These are phyloP conservation scores for Drosophila pseudoobscura DNA, from an alignment of 1,140 invertebrate species.

Conservation along the genomic window DNA sequence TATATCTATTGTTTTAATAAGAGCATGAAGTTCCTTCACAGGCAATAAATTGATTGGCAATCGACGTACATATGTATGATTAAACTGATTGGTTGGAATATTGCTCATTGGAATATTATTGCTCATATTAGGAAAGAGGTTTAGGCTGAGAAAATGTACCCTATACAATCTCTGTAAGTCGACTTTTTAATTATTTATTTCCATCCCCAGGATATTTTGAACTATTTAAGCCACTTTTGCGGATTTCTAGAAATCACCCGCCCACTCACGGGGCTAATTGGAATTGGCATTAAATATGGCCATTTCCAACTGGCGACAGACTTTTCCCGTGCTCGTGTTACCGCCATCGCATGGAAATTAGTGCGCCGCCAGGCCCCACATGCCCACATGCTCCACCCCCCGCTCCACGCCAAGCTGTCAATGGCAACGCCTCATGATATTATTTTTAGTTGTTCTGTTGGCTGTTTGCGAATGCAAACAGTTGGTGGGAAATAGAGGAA, in stretches of 20 bases:
- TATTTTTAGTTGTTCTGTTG: constrained; percentile 54
- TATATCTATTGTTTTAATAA: too few relatives aligned
- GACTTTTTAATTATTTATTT: too few relatives aligned
- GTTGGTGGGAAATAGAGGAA: constrained; percentile 28
- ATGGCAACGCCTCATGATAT: constrained; percentile 66
- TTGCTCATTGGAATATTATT: too few relatives aligned
- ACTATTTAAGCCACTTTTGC: not conserved
- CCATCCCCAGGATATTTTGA: not conserved
- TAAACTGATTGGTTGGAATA: too few relatives aligned
- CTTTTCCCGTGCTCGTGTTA: constrained; percentile 51
- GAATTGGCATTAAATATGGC: constrained; percentile 18
- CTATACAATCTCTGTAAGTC: too few relatives aligned
- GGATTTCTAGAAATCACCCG: not conserved
- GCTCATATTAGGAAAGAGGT: too few relatives aligned
- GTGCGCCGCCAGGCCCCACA: constrained; percentile 7
- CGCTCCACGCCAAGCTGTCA: constrained; percentile 38
- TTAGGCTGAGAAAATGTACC: not conserved
- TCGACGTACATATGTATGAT: too few relatives aligned
- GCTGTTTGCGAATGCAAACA: constrained; percentile 42
- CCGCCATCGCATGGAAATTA: constrained; percentile 50
- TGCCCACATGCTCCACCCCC: not conserved
- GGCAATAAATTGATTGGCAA: too few relatives aligned
- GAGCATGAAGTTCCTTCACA: too few relatives aligned
- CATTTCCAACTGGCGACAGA: constrained; percentile 36
- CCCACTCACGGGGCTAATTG: constrained; percentile 4